Conservation (phyloP, 1,140 invertebrate species). For the Drosophila serrata region DNA sequence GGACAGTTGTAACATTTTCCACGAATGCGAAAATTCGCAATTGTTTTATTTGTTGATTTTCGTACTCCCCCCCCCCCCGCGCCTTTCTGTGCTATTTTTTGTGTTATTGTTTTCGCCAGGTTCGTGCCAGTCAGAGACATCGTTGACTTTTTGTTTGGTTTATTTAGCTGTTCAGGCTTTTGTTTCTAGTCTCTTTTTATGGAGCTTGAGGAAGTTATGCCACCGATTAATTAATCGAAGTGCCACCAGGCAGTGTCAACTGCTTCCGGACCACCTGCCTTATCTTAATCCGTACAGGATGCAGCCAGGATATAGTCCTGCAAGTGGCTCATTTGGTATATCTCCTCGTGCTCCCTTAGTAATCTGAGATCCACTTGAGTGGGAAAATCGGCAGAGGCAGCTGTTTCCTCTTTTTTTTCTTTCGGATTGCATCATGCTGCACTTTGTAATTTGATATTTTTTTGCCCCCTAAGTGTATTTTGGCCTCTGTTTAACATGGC, state of each 20-base stretch:
- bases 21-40: slow-evolving; percentile 66
- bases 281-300: slow-evolving; percentile 10
- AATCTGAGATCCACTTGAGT: slow-evolving; percentile 46
- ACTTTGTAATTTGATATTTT: slow-evolving; percentile 63
- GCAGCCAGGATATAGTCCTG: neutral
- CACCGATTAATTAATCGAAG: slow-evolving; percentile 20
- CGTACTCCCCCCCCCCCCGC: neutral
- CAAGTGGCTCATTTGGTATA: slow-evolving; percentile 38
- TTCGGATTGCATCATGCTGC: slow-evolving; percentile 37
- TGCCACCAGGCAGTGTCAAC: slow-evolving; percentile 13
- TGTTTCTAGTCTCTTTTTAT: slow-evolving; percentile 24
- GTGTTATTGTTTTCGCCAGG: slow-evolving; percentile 44
- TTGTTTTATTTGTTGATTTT: slow-evolving; percentile 55
- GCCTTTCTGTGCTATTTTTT: slow-evolving; percentile 16
- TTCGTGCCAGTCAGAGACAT: slow-evolving; percentile 73
- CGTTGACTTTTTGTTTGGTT: slow-evolving; percentile 56
- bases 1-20: slow-evolving; percentile 63
- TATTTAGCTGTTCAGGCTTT: slow-evolving; percentile 32
- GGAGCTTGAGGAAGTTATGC: slow-evolving; percentile 35
- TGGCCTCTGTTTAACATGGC: slow-evolving; percentile 66
- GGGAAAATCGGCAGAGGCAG: slow-evolving; percentile 49
- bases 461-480: slow-evolving; percentile 50
- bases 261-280: slow-evolving; percentile 46
- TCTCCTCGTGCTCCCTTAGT: neutral
- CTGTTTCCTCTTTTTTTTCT: slow-evolving; percentile 31